Base-by-base conservation (phyloP, 2,113 vertebrate species). In the Callopanchax toddi region DNA sequence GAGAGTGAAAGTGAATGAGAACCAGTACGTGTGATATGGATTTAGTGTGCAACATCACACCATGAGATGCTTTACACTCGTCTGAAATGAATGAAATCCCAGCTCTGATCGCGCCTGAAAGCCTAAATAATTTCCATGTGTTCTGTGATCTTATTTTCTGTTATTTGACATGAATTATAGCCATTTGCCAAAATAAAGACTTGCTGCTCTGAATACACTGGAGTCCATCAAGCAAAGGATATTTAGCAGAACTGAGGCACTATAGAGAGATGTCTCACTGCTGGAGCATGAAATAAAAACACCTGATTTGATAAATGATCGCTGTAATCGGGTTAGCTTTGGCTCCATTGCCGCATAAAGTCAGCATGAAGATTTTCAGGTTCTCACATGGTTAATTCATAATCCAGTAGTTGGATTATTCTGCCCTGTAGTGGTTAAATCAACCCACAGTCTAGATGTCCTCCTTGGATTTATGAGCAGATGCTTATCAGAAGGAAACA, bases 401-500 rank as follows among this genome's bases (percentile, higher is more conserved):
- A n/a, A n/a, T n/a, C 48, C 48, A 74, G 48, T 67, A 71, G 74
- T 70, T 43, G 54, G 77, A 83, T 83, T 57, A 43, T 8, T 5
- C 68, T 43, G 42, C 70, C 17, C 69, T 39, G 76, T 40, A 62
- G 72, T 42, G 46, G 65, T 60, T 76, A 17, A 68, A 74, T 58
- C 52, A 71, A 42, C 60, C 67, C 50, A 4, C 29, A 37, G 63
- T 42, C 76, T 48, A 15, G 78, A 78, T 71, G 81, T 77, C 74
- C 0, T 63, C 69, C 63, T 50, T 73, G 64, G 66, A 83, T 48
- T 50, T 55, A 76, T 53, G 67, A 87, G 69, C 55, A 55, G 86
- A 86, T 87, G 45, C 44, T 78, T 79, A 87, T 86, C 87, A 71
- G 60, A 74, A 82, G 88, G 84, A 89, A 86, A 85, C 78, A 75